A percentile compares a stretch with the other conserved stretches of the same genome.
phyloP scores from a whole-genome alignment of 2,113 vertebrate genomes.

The Pluvianellus socialis region DNA sequence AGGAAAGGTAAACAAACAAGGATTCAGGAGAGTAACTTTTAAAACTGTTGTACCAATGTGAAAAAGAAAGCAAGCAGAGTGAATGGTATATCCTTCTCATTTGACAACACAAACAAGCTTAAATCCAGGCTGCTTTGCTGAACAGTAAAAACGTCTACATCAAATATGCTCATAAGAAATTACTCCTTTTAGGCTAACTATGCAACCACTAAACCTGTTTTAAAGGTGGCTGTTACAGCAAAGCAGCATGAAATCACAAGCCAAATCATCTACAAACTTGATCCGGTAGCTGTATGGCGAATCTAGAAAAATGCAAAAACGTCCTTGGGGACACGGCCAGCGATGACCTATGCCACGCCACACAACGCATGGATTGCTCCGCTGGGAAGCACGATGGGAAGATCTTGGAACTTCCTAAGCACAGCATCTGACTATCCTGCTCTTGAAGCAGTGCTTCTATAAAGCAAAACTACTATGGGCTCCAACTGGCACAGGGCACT shows the following conservation, averaged over 20 bases:
- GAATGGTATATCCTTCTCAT: neutral
- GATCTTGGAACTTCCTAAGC: neutral
- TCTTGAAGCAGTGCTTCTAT: neutral
- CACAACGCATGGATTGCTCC: neutral
- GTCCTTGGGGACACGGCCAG: neutral
- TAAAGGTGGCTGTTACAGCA: neutral
- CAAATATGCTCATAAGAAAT: neutral
- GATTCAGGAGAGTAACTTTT: neutral
- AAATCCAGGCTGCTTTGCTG: neutral
- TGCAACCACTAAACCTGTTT: neutral
- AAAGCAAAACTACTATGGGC: neutral
- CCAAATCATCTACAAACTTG: neutral
- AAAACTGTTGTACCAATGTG: neutral
- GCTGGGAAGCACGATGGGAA: neutral
- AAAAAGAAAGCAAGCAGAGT: neutral
- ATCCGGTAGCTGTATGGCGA: rapidly evolving
- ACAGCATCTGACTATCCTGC: rapidly evolving
- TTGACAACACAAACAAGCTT: neutral
- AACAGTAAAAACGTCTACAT: neutral
- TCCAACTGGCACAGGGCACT: neutral
- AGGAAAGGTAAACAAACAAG: neutral
- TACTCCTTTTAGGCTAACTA: neutral
- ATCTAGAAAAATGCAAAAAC: neutral
- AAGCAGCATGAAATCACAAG: neutral
- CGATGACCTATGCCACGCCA: neutral